Conservation (phyloP, 2,797 vertebrate genomes). For the Scleropages formosus region DNA sequence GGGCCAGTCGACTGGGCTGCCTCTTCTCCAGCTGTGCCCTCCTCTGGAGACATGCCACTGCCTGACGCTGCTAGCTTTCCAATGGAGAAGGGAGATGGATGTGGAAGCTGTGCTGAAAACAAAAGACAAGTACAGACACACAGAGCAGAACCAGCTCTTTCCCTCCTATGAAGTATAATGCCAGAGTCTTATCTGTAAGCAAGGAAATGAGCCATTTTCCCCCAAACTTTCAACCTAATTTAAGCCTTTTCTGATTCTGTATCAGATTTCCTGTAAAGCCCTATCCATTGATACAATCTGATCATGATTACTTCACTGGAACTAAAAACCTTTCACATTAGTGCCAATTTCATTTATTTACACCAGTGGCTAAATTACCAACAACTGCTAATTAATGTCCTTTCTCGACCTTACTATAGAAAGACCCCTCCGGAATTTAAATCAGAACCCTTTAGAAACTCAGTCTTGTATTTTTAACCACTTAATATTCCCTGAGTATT, state of each 20-base stretch:
- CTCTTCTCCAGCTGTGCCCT: slow-evolving; percentile 27
- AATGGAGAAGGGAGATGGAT: neutral
- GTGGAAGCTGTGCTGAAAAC: neutral
- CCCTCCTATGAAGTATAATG: neutral
- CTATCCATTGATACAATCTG: no score
- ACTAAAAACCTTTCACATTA: no score
- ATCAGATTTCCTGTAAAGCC: no score
- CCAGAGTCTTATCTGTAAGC: neutral
- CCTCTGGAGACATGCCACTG: slow-evolving; percentile 43
- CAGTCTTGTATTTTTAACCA: no score
- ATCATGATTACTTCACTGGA: no score
- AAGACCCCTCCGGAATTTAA: no score
- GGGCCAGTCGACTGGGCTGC: neutral
- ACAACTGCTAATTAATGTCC: no score
- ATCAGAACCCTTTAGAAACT: no score
- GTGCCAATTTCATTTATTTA: no score
- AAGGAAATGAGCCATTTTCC: neutral
- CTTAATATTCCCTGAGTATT: no score
- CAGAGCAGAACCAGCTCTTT: neutral
- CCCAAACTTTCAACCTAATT: neutral
- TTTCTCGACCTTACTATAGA: no score
- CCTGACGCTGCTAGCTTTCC: slow-evolving; percentile 45
- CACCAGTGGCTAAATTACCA: no score
- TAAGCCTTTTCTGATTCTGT: neutral
- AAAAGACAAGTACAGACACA: neutral